These are phyloP conservation scores for Akabosia matsudoensis DNA, from an alignment of 1,140 invertebrate genomes.

Conservation along the genomic window DNA sequence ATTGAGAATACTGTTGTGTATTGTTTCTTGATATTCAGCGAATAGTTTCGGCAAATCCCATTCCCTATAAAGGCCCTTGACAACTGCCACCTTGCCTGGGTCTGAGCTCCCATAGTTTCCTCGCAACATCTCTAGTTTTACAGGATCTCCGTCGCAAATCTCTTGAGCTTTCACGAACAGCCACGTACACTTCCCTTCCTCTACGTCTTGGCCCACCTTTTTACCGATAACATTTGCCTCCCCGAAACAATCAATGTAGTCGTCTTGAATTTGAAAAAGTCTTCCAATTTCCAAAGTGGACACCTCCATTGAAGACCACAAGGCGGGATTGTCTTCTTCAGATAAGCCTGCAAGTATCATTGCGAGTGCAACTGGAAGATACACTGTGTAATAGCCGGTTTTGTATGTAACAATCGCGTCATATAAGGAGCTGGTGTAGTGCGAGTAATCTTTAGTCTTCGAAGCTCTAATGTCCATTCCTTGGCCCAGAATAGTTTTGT, in stretches of 20 bases:
- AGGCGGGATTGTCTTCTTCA: constrained; percentile 64
- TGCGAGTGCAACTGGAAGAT: constrained; percentile 72
- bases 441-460: not conserved
- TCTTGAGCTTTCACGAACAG: constrained; percentile 54
- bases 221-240: constrained; percentile 65
- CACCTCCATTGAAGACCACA: constrained; percentile 76
- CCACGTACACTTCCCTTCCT: constrained; percentile 95
- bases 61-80: not conserved
- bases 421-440: not conserved
- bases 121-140: constrained; percentile 49
- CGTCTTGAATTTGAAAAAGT: constrained; percentile 88
- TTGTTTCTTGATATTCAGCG: not conserved
- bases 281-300: constrained; percentile 90
- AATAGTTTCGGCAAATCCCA: not conserved
- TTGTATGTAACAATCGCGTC: constrained; percentile 70
- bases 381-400: constrained; percentile 90
- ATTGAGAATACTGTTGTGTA: not conserved
- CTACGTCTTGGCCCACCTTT: constrained; percentile 87
- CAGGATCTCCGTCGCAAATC: not conserved
- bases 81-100: not conserved
- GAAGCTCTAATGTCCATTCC: not conserved
- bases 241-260: constrained; percentile 63
- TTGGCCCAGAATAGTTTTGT: constrained; percentile 26
- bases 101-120: constrained; percentile 1
- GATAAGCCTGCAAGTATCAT: constrained; percentile 53